Conservation (phyloP, 2,888 invertebrate genomes). For the Agrotis clavis region DNA sequence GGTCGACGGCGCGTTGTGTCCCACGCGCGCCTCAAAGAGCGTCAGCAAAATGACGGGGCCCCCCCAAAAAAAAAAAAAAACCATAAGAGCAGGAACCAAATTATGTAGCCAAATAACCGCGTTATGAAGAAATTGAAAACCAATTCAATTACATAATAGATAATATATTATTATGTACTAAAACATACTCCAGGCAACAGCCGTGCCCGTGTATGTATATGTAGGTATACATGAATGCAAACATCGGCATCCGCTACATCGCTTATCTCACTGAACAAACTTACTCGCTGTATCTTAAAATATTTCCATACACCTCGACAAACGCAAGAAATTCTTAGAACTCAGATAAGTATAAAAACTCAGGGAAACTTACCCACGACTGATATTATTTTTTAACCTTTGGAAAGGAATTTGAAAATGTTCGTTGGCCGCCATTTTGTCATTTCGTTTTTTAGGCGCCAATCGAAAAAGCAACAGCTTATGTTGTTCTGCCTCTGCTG, state of each 20-base stretch:
- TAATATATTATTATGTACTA: slow-evolving; percentile 52
- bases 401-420: slow-evolving; percentile 31
- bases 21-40: no score
- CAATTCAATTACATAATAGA: slow-evolving; percentile 28
- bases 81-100: background rate
- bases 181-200: slow-evolving; percentile 57
- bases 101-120: background rate
- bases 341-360: slow-evolving; percentile 65
- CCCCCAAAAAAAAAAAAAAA: no score
- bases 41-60: no score
- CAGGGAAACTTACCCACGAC: slow-evolving; percentile 34
- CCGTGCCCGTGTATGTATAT: slow-evolving; percentile 51
- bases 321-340: slow-evolving; percentile 80
- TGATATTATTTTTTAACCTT: slow-evolving; percentile 48
- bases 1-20: no score
- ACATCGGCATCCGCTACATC: slow-evolving; percentile 83
- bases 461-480: background rate
- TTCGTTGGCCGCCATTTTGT: slow-evolving; percentile 44
- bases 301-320: slow-evolving; percentile 84
- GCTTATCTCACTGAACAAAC: slow-evolving; percentile 87
- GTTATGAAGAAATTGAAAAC: slow-evolving; percentile 36
- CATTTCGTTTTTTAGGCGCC: slow-evolving; percentile 14
- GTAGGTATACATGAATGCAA: slow-evolving; percentile 67
- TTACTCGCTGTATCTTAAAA: slow-evolving; percentile 83
- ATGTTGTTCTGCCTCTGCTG: background rate